These are phyloP conservation scores for Limosa lapponica DNA, from an alignment of 2,797 vertebrate genomes.

Conservation along the genomic window DNA sequence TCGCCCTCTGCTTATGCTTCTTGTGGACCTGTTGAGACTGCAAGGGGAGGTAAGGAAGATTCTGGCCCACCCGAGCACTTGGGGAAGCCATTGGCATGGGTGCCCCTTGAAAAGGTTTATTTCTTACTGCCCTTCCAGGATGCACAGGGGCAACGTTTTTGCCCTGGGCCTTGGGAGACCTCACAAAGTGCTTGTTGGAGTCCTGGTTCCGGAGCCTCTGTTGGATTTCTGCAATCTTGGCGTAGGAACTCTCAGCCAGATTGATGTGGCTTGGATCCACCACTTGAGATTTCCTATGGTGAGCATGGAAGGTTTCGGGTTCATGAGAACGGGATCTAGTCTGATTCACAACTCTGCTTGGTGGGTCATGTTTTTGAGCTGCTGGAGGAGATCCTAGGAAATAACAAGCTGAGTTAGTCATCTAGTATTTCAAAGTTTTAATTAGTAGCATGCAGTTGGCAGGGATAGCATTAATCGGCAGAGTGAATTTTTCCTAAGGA, in stretches of 20 bases:
- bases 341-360: conserved; percentile 85
- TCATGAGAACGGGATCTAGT: conserved; percentile 94
- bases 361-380: conserved; percentile 80
- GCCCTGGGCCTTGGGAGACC: conserved; percentile 88
- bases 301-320: conserved; percentile 88
- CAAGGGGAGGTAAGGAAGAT: conserved; percentile 84
- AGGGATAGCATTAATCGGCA: conserved; percentile 18
- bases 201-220: conserved; percentile 82
- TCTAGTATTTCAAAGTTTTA: conserved; percentile 54
- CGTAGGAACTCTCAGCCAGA: conserved; percentile 73
- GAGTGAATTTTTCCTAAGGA: conserved; percentile 59
- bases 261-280: conserved; percentile 75
- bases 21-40: conserved; percentile 88
- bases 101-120: conserved; percentile 77
- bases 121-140: conserved; percentile 85
- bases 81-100: conserved; percentile 78
- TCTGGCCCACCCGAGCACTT: conserved; percentile 78
- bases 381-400: conserved; percentile 80
- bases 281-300: conserved; percentile 88
- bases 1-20: conserved; percentile 93
- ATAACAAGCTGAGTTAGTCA: conserved; percentile 55
- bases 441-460: conserved; percentile 63
- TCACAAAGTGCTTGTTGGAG: conserved; percentile 81
- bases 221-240: conserved; percentile 80
- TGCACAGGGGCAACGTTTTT: conserved; percentile 80